phyloP scores from a whole-genome alignment of 2,888 invertebrate genomes.

The Sphaerophoria taeniata region DNA sequence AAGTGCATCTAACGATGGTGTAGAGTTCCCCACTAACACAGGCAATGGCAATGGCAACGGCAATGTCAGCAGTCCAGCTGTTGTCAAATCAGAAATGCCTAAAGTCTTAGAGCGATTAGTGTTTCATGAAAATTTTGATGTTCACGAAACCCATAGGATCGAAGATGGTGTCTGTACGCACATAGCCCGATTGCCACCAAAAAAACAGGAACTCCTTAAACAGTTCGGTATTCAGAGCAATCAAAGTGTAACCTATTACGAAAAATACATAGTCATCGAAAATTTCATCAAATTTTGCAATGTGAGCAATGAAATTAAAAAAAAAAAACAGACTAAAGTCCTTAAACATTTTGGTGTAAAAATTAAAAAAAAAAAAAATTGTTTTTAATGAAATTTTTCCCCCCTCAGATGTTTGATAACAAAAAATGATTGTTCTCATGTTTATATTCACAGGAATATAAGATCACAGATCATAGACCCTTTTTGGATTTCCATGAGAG shows the following conservation, averaged over 20 bases:
- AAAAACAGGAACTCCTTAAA: conserved; percentile 83
- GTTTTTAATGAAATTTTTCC: conserved; percentile 2
- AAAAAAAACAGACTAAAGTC: conserved; percentile 27
- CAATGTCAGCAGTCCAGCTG: conserved; percentile 65
- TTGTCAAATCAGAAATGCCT: conserved; percentile 76
- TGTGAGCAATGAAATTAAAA: conserved; percentile 80
- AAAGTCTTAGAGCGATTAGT: conserved; percentile 80
- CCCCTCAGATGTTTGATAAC: conserved; percentile 3
- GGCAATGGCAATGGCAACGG: conserved; percentile 5
- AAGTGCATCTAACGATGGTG: conserved; percentile 80
- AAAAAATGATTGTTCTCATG: conserved; percentile 29
- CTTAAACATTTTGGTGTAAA: not conserved
- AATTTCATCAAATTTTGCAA: conserved; percentile 83
- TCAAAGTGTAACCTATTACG: conserved; percentile 83
- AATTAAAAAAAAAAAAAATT: conserved; percentile 6
- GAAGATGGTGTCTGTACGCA: conserved; percentile 82
- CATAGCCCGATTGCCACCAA: conserved; percentile 82
- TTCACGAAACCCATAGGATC: conserved; percentile 82
- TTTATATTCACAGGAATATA: conserved; percentile 80
- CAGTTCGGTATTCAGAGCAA: conserved; percentile 83
- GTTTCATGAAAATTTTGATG: conserved; percentile 82
- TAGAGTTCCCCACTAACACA: conserved; percentile 78
- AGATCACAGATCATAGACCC: conserved; percentile 82
- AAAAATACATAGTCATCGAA: conserved; percentile 83
- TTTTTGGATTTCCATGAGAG: conserved; percentile 83